These are phyloP conservation scores for Ciona savignyi DNA, from an alignment of 23 tunicate genomes.

Conservation along the genomic window DNA sequence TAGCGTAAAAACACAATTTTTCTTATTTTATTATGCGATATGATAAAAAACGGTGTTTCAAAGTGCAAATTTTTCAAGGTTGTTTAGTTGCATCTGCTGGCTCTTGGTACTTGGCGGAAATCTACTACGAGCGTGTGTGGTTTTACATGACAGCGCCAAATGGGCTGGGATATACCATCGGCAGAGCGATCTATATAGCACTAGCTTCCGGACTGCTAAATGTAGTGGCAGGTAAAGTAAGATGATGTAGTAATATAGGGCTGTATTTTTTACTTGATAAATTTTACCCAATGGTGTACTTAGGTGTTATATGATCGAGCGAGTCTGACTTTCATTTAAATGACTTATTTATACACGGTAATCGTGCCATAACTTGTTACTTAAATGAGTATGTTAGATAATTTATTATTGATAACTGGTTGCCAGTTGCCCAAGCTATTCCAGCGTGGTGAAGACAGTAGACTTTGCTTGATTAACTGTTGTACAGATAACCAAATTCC, in stretches of 20 bases:
- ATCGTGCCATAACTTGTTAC: too few species aligned
- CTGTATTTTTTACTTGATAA: not conserved
- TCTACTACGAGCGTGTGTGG: constrained; percentile 35
- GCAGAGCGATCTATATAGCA: constrained; percentile 39
- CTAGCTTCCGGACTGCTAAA: constrained; percentile 23
- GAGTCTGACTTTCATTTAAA: too few species aligned
- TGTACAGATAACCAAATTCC: too few species aligned
- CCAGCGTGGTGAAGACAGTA: too few species aligned
- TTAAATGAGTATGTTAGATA: too few species aligned
- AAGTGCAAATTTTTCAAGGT: constrained; percentile 5
- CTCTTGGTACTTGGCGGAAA: constrained; percentile 36
- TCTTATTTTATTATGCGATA: too few species aligned
- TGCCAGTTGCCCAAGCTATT: too few species aligned
- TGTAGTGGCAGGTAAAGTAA: constrained; percentile 27
- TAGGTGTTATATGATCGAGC: not conserved
- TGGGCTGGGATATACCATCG: constrained; percentile 46
- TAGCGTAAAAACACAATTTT: too few species aligned
- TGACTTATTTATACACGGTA: too few species aligned
- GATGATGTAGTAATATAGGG: not conserved
- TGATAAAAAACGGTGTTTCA: too few species aligned
- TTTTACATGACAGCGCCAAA: constrained; percentile 12
- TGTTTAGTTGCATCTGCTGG: constrained; percentile 41
- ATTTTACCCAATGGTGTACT: not conserved
- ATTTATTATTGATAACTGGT: too few species aligned
- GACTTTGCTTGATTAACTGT: too few species aligned